Base-by-base conservation (phyloP, 2,888 invertebrate species). In the Charanyca ferruginea region DNA sequence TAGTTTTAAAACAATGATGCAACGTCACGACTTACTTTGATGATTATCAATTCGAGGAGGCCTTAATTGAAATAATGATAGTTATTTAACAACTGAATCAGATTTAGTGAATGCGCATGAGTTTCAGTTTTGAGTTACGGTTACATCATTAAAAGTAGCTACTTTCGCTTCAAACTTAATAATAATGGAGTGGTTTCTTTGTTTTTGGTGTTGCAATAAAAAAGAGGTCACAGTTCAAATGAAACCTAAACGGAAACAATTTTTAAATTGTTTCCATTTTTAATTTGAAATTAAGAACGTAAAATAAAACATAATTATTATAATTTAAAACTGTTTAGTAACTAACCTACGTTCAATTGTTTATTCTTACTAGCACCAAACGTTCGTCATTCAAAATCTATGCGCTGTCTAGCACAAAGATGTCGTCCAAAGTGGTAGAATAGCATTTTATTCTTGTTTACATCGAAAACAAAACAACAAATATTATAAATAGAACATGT, bases 31-130 rank as follows among this genome's bases (percentile, higher is more conserved):
- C 72, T 75, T 80, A 70, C 66, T 66, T 59, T 65, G 81, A 86
- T 84, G 69, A 73, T 74, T 83, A 84, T 83, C 79, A 79, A 63
- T 83, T 77, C 44, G 60, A 81, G 68, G 75, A 77, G 81, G 73
- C 68, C 81, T 54, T 65, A 86, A 87, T 86, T 87, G 84, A 85
- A 84, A 85, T 86, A 83, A 87, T 83, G 77, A 73, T 81, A 65
- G 82, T 87, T 88, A 88, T 87, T 84, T 82, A 85, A 83, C 76
- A 65, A 66, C 68, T 81, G 68, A 73, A 79, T 76, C 55, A 79
- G 68, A 66, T 69, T 66, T 51, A 66, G 66, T 64, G 71, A 79
- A 76, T 85, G 85, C 85, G 73, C 85, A 83, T 77, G 81, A 87
- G 85, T 79, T 83, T 83, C 75, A 80, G 72, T 77, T 77, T 79